phyloP scores from a whole-genome alignment of 2,888 invertebrate genomes.

The Melinaea menophilus region DNA sequence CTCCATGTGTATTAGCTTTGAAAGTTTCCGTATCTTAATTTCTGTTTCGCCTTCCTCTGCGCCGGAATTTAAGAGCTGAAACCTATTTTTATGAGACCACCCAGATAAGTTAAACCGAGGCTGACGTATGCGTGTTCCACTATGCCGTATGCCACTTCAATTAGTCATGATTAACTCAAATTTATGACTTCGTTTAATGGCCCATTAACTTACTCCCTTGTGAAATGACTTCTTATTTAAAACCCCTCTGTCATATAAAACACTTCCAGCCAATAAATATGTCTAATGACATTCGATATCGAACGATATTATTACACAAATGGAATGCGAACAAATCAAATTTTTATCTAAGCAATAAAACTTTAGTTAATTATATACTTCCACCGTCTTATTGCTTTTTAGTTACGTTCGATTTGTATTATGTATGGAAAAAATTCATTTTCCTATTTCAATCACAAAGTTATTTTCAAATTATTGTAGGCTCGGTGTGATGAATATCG shows the following conservation, averaged over 20 bases:
- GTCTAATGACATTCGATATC: conserved; percentile 47
- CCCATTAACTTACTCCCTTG: conserved; percentile 65
- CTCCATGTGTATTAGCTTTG: conserved; percentile 49
- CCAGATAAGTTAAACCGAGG: conserved; percentile 45
- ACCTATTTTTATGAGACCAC: conserved; percentile 60
- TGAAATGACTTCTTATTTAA: conserved; percentile 64
- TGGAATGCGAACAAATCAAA: conserved; percentile 23
- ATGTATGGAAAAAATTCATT: no score
- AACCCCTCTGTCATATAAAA: conserved; percentile 60
- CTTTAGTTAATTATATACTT: no score
- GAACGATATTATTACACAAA: conserved; percentile 10
- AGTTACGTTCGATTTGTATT: conserved; percentile 46
- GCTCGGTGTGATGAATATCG: no score
- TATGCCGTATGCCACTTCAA: conserved; percentile 54
- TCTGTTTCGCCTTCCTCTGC: conserved; percentile 63
- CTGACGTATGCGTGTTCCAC: conserved; percentile 43
- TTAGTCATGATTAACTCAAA: conserved; percentile 75
- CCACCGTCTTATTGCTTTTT: conserved; percentile 37
- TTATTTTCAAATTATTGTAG: no score
- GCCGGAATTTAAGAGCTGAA: conserved; percentile 49
- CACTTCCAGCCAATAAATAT: conserved; percentile 65
- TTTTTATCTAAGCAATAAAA: conserved; percentile 6
- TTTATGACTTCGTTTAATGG: conserved; percentile 72
- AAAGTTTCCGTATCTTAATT: conserved; percentile 57
- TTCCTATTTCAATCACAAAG: no score